These are phyloP conservation scores for Platanista minor DNA, from an alignment of 2,113 vertebrate species.

Conservation along the genomic window DNA sequence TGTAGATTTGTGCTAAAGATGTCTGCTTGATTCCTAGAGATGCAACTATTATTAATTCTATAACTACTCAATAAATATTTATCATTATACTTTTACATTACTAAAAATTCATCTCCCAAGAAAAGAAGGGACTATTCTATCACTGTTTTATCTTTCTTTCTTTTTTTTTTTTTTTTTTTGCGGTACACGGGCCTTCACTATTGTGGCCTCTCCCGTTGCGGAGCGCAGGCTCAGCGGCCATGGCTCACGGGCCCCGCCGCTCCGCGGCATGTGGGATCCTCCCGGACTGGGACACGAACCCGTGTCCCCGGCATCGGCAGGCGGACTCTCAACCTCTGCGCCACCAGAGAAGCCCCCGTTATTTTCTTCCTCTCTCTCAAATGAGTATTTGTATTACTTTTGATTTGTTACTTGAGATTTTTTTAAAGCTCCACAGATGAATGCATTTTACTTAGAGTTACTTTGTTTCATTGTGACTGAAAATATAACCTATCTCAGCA, in stretches of 20 bases:
- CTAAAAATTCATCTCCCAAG: background rate
- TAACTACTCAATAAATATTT: background rate
- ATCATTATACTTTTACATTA: background rate
- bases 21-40: background rate
- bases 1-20: background rate
- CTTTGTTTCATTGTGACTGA: background rate
- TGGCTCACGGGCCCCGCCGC: too few species aligned
- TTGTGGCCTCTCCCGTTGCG: too few species aligned
- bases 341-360: too few species aligned
- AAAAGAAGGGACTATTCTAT: background rate
- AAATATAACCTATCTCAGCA: background rate
- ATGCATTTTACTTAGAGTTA: background rate
- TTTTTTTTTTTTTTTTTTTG: too few species aligned
- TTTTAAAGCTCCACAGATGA: background rate
- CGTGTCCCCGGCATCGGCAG: too few species aligned
- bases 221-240: too few species aligned
- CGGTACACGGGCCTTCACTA: too few species aligned
- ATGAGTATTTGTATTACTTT: background rate
- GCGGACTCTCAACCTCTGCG: too few species aligned
- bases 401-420: background rate
- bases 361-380: background rate
- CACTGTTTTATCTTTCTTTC: too few species aligned
- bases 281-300: too few species aligned
- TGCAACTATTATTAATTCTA: background rate
- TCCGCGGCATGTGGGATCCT: too few species aligned